Evolutionary conservation across 2,113 vertebrate genomes (phyloP), one percentile per base, ranked within the genome.

Genomic region (Bombycilla garrulus): DNA sequence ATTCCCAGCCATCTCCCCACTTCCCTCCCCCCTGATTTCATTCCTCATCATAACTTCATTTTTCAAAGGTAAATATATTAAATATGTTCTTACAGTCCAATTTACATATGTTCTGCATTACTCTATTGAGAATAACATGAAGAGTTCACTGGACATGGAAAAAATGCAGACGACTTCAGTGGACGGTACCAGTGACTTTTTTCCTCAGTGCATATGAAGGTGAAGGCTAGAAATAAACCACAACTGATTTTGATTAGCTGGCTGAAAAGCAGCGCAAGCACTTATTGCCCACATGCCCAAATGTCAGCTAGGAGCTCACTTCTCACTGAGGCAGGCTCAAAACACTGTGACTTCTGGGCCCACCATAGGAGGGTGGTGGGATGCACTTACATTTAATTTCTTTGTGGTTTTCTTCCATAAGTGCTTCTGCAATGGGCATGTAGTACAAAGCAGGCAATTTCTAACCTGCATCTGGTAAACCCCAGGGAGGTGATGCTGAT

Each of bases 61-160:
- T 97, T 93, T 93, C 88, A 94, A 79, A 92, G 29, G 40, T 88
- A 67, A 93, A 92, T 64, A 51, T 42, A 83, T 38, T 78, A 90
- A 92, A 66, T 70, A 77, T 70, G 33, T 88, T 93, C 62, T 73
- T 73, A 77, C 10, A 54, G 51, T 61, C 50, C 64, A 78, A 74
- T 88, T 96, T 94, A 88, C 85, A 42, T 95, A 57, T 90, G 88
- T 92, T 88, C 82, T 88, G 6, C 93, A 73, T 95, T 95, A 90
- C 42, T 74, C 88, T 92, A 45, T 86, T 81, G 94, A 95, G 90
- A 95, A 80, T 74, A 94, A 73, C 29, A 35, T n/a, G 28, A 66
- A 44, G 58, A 90, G 42, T 86, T 81, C 54, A 66, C 58, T 90
- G 94, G 82, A 92, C 88, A 29, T 20, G 60, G 51, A 71, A 86